These are phyloP conservation scores for Macrosteles quadrilineatus DNA, from an alignment of 1,140 invertebrate species.

Conservation along the genomic window DNA sequence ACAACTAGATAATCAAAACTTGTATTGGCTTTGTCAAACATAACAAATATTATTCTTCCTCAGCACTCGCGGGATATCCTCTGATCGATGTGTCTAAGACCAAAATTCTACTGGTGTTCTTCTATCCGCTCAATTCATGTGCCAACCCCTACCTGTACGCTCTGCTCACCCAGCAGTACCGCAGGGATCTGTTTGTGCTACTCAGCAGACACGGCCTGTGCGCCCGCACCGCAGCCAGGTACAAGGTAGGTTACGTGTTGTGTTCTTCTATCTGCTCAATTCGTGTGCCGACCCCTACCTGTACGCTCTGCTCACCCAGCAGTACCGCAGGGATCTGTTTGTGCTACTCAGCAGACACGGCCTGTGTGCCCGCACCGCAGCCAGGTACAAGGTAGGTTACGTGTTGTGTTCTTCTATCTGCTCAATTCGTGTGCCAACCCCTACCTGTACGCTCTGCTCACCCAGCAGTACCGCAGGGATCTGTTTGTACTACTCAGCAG, in stretches of 20 bases:
- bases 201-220: slow-evolving; percentile 48
- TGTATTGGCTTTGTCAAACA: no score
- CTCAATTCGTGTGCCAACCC: slow-evolving; percentile 66
- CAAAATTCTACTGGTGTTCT: slow-evolving; percentile 56
- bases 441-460: slow-evolving; percentile 65
- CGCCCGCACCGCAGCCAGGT: slow-evolving; percentile 38
- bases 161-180: slow-evolving; percentile 58
- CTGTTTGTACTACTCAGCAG: slow-evolving; percentile 54
- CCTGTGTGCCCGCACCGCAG: slow-evolving; percentile 38
- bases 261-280: slow-evolving; percentile 67
- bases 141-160: slow-evolving; percentile 66
- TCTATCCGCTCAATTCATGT: slow-evolving; percentile 67
- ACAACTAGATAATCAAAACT: no score
- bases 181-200: slow-evolving; percentile 58
- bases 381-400: slow-evolving; percentile 36
- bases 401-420: slow-evolving; percentile 63
- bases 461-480: slow-evolving; percentile 62
- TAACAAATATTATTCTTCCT: no score
- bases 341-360: slow-evolving; percentile 50
- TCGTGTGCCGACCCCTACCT: slow-evolving; percentile 66
- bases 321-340: slow-evolving; percentile 60
- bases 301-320: slow-evolving; percentile 65
- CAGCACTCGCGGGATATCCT: slow-evolving; percentile 57
- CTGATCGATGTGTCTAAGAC: slow-evolving; percentile 56
- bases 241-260: slow-evolving; percentile 35